Base-by-base conservation (phyloP, 2,113 vertebrate genomes). In the Sus scrofa region DNA sequence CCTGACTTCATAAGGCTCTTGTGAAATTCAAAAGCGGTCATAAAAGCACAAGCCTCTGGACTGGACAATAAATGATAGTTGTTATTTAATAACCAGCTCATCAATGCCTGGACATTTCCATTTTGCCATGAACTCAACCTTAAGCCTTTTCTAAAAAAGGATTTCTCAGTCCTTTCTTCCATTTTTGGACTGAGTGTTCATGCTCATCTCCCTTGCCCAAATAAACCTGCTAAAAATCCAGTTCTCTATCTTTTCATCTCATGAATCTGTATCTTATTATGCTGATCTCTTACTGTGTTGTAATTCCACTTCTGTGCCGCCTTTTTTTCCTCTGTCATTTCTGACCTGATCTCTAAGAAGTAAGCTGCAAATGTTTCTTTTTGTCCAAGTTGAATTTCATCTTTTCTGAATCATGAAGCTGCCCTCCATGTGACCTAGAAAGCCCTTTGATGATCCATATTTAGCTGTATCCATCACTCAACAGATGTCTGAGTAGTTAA, bases 381-480 rank as follows among this genome's bases (percentile, higher is more conserved):
- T 83, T 89, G 68, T 89, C 93, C 86, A 84, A 93, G 94, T 37
- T 97, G 97, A 97, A 97, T 87, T 97, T 97, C 90, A 70, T 91
- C 94, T 95, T 97, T 98, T 97, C 92, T 97, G 95, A 94, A 95
- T 97, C 96, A 95, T 84, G 95, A 93, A 95, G 82, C 92, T 96
- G 97, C 94, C 97, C 97, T 97, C 97, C 81, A 63, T 96, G 95
- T 98, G 98, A 98, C 98, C 97, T 96, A 98, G 95, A 98, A 95
- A 97, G 81, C 77, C 95, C 95, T 98, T 97, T 98, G 97, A 98
- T 98, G 98, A 97, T 97, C 97, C 97, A 97, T 96, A 98, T 98
- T 98, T 98, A 98, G 97, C 96, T 96, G 91, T 91, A 95, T 96
- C 98, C 97, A 97, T 97, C 98, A 98, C 73, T 97, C 98, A 98